Percentiles rank a stretch among this genome's conserved stretches.
phyloP scores from a whole-genome alignment of 2,113 vertebrate genomes.

The Mionectes macconnelli region DNA sequence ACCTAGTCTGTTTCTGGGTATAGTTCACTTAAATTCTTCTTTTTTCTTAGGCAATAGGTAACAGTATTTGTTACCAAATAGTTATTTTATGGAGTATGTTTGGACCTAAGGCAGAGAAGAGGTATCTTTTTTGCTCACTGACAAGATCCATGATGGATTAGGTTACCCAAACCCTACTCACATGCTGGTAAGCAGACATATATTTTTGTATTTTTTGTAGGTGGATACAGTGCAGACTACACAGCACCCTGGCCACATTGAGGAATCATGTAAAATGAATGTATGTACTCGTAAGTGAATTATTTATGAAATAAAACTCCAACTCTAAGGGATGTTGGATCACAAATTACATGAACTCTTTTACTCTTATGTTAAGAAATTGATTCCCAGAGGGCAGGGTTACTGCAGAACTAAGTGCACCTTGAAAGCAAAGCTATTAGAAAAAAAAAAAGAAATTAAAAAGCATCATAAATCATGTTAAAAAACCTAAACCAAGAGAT shows the following conservation, averaged over 20 bases:
- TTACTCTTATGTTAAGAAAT: constrained; percentile 45
- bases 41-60: neutral
- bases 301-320: constrained; percentile 60
- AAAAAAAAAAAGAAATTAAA: neutral
- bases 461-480: neutral
- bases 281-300: constrained; percentile 78
- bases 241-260: constrained; percentile 71
- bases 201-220: constrained; percentile 82
- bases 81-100: neutral
- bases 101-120: neutral
- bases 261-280: constrained; percentile 79
- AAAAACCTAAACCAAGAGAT: neutral
- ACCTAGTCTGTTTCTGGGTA: neutral
- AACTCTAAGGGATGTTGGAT: constrained; percentile 72
- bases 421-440: constrained; percentile 43
- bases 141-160: constrained; percentile 12
- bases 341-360: constrained; percentile 48
- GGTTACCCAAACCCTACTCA: constrained; percentile 59
- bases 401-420: constrained; percentile 43
- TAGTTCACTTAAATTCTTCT: neutral
- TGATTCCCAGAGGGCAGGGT: constrained; percentile 63
- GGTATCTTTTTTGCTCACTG: neutral
- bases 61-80: neutral
- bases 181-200: constrained; percentile 71
- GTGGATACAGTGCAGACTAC: constrained; percentile 75